phyloP scores from a whole-genome alignment of 2,797 vertebrate genomes.

The Harpagifer antarcticus region DNA sequence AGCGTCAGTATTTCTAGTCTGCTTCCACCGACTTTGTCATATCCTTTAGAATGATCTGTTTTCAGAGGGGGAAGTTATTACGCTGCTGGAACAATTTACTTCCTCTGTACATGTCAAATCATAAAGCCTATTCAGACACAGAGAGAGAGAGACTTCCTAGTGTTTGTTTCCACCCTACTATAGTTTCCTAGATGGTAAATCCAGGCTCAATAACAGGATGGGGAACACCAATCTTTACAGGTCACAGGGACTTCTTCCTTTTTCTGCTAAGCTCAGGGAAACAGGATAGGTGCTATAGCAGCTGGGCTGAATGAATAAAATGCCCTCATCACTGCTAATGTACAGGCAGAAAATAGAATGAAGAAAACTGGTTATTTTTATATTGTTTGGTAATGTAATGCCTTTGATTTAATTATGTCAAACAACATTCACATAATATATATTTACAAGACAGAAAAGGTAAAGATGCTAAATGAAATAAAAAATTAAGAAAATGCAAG shows the following conservation, averaged over 20 bases:
- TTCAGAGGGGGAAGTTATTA: conserved; percentile 76
- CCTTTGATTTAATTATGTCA: not conserved
- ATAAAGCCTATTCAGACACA: conserved; percentile 61
- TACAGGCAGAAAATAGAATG: not conserved
- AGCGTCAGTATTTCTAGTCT: conserved; percentile 52
- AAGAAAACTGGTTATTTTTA: not conserved
- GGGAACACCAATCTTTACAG: conserved; percentile 60
- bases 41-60: conserved; percentile 66
- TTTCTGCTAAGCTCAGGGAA: conserved; percentile 24
- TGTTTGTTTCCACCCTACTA: conserved; percentile 67
- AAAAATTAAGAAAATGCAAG: not conserved
- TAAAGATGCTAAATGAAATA: not conserved
- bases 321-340: not conserved
- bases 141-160: conserved; percentile 61
- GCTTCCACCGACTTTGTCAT: conserved; percentile 50
- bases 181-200: conserved; percentile 75
- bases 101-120: conserved; percentile 74
- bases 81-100: conserved; percentile 76
- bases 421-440: not conserved
- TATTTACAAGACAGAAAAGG: not conserved
- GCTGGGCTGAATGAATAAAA: not conserved
- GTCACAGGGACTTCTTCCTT: conserved; percentile 56
- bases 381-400: not conserved
- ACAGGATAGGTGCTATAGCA: conserved; percentile 11
- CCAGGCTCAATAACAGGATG: conserved; percentile 84